Evolutionary conservation across 2,113 vertebrate species (phyloP), one percentile per base, ranked within the genome.

Genomic region (Terrapene triunguis): DNA sequence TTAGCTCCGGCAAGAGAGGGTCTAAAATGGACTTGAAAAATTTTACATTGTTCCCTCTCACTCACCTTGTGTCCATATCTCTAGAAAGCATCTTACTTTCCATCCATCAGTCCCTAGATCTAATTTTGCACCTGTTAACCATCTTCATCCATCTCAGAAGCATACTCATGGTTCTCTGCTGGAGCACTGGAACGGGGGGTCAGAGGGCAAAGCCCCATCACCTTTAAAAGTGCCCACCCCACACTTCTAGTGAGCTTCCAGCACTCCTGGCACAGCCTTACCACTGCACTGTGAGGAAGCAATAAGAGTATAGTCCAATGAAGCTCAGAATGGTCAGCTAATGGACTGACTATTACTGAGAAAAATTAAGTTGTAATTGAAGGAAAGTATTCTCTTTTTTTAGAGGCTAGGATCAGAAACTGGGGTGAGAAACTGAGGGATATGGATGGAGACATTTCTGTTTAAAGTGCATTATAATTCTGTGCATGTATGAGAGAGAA

Each of bases 31-130:
- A 10, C 54, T 85, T 84, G 16, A 89, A 91, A 24, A 27, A 59
- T 44, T 76, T 76, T 53, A 3, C 1, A 0, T 69, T 85, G 7
- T 24, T 89, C 10, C 2, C 1, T 91, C 42, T 84, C 5, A 0
- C 72, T 83, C n/a, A 35, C 2, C 80, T 89, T 65, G 25, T 8
- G 6, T 76, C 42, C 19, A 25, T 51, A 17, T 29, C 5, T 88
- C 95, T 1, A 0, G 11, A 19, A 21, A 74, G 4, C 22, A 32
- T 50, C 21, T 76, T 16, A 29, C 1, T 86, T 96, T 86, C 22
- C 78, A 88, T 88, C 2, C 10, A 21, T 14, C 5, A 9, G 1
- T 48, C 13, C 80, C 85, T 72, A 65, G 13, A 86, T 76, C 25
- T 62, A 91, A 44, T n/a, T 50, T 44, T 3, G 2, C 38, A 72